phyloP scores from a whole-genome alignment of 1,140 invertebrate species.

The Drosophila oshimai region DNA sequence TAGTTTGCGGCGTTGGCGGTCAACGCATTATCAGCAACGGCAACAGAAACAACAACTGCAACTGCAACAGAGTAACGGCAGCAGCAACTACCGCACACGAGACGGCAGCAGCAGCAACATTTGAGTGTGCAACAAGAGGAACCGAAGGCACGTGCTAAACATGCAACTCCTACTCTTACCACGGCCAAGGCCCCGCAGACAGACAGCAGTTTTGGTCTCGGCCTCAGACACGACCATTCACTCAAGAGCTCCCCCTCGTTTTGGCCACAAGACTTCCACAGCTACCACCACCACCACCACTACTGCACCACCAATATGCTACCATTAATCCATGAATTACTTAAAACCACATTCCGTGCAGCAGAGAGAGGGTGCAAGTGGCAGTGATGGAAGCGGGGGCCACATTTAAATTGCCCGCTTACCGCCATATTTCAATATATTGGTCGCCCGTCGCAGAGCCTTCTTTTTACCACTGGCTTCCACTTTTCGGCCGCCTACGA shows the following conservation, averaged over 20 bases:
- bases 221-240: conserved; percentile 67
- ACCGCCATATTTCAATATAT: conserved; percentile 81
- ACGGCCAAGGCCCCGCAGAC: conserved; percentile 53
- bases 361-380: conserved; percentile 9
- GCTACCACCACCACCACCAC: neutral
- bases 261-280: too few relatives aligned
- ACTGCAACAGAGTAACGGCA: conserved; percentile 7
- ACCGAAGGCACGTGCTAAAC: conserved; percentile 73
- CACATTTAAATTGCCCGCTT: conserved; percentile 78
- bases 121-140: conserved; percentile 37
- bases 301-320: conserved; percentile 58
- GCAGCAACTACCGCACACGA: conserved; percentile 57
- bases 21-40: conserved; percentile 72
- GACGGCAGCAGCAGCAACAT: conserved; percentile 39
- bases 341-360: conserved; percentile 77
- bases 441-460: conserved; percentile 14
- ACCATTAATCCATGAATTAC: conserved; percentile 81
- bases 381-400: conserved; percentile 17
- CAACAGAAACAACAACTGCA: conserved; percentile 6
- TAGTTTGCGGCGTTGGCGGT: conserved; percentile 75
- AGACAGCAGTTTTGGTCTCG: conserved; percentile 35
- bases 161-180: conserved; percentile 79
- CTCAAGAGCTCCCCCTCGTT: conserved; percentile 36
- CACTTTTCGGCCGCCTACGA: conserved; percentile 60
- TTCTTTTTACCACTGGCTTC: conserved; percentile 26